These are phyloP conservation scores for Melipona quadrifasciata DNA, from an alignment of 1,140 invertebrate species.

Conservation along the genomic window DNA sequence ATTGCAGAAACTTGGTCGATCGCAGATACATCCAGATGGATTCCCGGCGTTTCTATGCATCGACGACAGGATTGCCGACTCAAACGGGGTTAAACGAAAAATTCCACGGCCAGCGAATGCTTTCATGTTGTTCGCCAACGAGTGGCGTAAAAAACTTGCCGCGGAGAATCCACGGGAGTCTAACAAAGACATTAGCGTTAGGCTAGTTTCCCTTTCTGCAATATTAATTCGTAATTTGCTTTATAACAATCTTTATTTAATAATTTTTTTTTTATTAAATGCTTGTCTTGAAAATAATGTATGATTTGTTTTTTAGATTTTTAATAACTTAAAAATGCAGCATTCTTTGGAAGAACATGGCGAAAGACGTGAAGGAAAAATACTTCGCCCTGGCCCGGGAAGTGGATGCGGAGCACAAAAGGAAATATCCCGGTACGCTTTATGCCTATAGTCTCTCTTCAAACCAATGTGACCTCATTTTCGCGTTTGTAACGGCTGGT, in stretches of 20 bases:
- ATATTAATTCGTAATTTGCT: not conserved
- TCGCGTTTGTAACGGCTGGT: conserved; percentile 12
- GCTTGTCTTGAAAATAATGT: not conserved
- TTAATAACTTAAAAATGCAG: conserved; percentile 49
- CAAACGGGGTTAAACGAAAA: conserved; percentile 75
- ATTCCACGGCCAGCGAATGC: conserved; percentile 86
- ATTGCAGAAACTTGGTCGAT: conserved; percentile 56
- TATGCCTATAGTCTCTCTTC: conserved; percentile 15
- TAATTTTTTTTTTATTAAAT: not conserved
- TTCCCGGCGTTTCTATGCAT: conserved; percentile 55
- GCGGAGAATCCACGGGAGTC: conserved; percentile 83
- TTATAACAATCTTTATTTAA: too few relatives aligned
- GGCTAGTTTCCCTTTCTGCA: conserved; percentile 66
- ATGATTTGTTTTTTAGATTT: not conserved
- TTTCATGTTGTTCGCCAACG: conserved; percentile 86
- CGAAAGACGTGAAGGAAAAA: conserved; percentile 81
- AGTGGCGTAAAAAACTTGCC: conserved; percentile 83
- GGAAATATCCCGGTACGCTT: conserved; percentile 84
- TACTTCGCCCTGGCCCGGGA: conserved; percentile 84
- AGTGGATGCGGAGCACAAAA: conserved; percentile 84
- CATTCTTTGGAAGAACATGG: conserved; percentile 83
- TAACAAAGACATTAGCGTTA: conserved; percentile 86
- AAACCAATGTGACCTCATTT: conserved; percentile 44
- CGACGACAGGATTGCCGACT: conserved; percentile 37
- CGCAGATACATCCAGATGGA: conserved; percentile 50